Conservation (phyloP, 2,113 vertebrate species). For the Dermatemys mawii region DNA sequence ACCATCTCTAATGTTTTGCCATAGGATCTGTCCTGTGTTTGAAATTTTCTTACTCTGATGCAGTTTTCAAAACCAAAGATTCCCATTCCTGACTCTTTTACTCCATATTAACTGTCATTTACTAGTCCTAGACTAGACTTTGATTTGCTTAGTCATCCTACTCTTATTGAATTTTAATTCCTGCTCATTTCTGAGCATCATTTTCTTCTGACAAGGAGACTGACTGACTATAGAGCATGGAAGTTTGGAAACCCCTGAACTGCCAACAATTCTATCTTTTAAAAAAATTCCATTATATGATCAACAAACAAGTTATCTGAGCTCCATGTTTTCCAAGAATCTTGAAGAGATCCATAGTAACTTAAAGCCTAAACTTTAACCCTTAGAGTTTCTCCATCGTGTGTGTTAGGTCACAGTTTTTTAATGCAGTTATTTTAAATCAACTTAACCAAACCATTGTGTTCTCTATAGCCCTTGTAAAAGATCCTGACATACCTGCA, state of each 20-base stretch:
- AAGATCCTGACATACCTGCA: background rate
- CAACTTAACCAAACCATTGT: background rate
- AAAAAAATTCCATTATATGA: background rate
- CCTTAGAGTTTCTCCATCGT: background rate
- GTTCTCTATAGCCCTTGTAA: background rate
- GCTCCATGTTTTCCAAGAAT: background rate
- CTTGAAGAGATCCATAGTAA: background rate
- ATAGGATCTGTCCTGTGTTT: background rate
- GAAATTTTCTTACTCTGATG: background rate
- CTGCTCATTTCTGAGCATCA: background rate
- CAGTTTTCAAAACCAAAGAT: background rate
- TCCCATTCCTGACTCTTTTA: background rate
- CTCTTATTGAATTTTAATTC: background rate
- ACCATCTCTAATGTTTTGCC: background rate
- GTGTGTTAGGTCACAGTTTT: background rate
- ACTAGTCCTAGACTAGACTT: background rate
- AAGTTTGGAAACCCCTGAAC: background rate
- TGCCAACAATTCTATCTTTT: background rate
- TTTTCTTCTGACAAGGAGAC: background rate
- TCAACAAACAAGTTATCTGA: background rate
- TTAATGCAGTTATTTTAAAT: background rate
- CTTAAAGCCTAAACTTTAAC: background rate
- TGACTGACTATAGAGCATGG: background rate
- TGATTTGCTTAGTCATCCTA: background rate
- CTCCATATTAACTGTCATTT: background rate